Base-by-base conservation (phyloP, 2,888 invertebrate species). In the Melieria omissa region DNA sequence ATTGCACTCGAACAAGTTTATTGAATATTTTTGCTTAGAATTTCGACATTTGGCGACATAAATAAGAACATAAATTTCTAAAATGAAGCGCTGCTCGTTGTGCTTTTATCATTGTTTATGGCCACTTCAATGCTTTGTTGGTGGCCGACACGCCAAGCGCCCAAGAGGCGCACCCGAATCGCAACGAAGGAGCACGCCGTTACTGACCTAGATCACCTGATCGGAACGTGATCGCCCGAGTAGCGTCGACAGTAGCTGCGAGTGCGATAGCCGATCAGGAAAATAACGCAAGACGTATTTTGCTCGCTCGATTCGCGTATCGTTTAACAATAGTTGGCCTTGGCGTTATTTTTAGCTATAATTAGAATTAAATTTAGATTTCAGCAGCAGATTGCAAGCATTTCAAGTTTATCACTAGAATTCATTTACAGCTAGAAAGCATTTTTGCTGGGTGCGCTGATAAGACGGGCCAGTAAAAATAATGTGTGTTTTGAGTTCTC, bases 141-240 rank as follows among this genome's bases (percentile, higher is more conserved):
- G 49, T 49, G 10, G 49, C 49, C 1, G 3, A 49, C 10, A 3
- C 29, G 29, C 29, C 29, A 29, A 29, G 29, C 29, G 29, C 10
- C 12, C 12, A 10, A 49, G 3, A 8, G n/a, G 4, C 52, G 52
- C 12, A 14, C 52, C 4, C 14, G 52, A 52, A 8, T 52, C 29
- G 2, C 29, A 29, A 29, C 29, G 2, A 29, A 29, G 29, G 16
- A 69, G 60, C 74, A 78, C 75, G 77, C 75, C 78, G 76, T 81
- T 80, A 83, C 83, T 83, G 83, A 83, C 82, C 82, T 83, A 83
- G 81, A 81, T 76, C 82, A 82, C 77, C 79, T 82, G 82, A 80
- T 81, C 81, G 61, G 62, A 70, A 78, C 83, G 83, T 83, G 83
- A 83, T 83, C 83, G 64, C 57, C 49, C 44, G 12, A 12, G 41